Evolutionary conservation across 2,113 vertebrate genomes (phyloP).

Genomic region (Brachionichthys hirsutus): DNA sequence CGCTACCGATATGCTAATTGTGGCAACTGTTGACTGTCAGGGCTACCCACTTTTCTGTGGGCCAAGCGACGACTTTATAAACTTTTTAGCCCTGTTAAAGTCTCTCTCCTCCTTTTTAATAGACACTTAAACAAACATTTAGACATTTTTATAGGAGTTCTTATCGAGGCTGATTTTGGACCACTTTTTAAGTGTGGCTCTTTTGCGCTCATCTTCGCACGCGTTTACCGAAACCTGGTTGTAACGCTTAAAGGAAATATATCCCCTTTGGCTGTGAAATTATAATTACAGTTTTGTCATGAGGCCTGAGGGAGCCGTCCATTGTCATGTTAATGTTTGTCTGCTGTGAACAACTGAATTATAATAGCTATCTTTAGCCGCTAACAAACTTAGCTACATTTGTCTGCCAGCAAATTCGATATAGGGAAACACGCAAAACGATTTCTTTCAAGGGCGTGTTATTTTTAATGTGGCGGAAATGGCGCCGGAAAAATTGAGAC

Average conservation of each 20-base stretch:
- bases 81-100: too few relatives aligned
- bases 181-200: neutral
- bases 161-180: neutral
- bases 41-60: too few relatives aligned
- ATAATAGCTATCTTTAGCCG: constrained; percentile 23
- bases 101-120: neutral
- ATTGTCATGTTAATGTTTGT: too few relatives aligned
- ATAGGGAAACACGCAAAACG: too few relatives aligned
- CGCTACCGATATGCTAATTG: constrained; percentile 7
- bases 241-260: too few relatives aligned
- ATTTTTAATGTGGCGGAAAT: neutral
- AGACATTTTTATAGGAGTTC: too few relatives aligned
- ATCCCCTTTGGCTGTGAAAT: neutral
- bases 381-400: constrained; percentile 26
- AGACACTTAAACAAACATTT: too few relatives aligned
- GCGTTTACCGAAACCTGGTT: too few relatives aligned
- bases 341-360: neutral
- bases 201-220: too few relatives aligned
- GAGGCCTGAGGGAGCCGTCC: neutral
- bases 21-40: neutral
- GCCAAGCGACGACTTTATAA: too few relatives aligned
- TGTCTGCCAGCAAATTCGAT: constrained; percentile 6
- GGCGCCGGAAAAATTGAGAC: neutral
- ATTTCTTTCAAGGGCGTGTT: neutral
- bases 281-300: too few relatives aligned